Evolutionary conservation across 2,888 invertebrate species (phyloP), one percentile per base, ranked within the genome.

Genomic region (Idaea aversata): DNA sequence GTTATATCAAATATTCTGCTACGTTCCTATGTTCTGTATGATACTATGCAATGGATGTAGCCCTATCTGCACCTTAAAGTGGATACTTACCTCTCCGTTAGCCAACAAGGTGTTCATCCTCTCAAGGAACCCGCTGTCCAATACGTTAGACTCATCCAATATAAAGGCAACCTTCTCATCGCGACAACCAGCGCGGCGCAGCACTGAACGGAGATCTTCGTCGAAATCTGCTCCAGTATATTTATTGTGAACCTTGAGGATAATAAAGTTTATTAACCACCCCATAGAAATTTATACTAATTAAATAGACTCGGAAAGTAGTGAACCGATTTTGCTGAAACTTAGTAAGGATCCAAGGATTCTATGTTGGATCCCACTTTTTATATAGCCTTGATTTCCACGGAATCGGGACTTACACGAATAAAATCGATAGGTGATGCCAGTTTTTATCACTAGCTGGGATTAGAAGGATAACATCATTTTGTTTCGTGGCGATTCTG

Each of bases 131-230:
- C 99, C 98, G 34, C 99, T 99, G 93, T 99, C 99, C 63, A 99
- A 93, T 59, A 99, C 99, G 88, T 99, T 99, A 0, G 99, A 99
- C 88, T 99, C 99, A 87, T 99, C 99, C 85, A 99, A 94, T 80
- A 99, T 99, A 86, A 99, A 99, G 62, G 98, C 98, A 69, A 99
- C 99, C 90, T 99, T 99, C 88, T 99, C 99, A 86, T 98, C 98
- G 88, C 98, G 97, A 81, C 98, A 98, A 25, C 97, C 97, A 35
- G 97, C 96, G 63, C 98, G 95, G 47, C 98, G 94, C 67, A 98
- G 88, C 35, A 98, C 97, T 58, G 96, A 95, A 70, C 99, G 95
- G 71, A 99, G 93, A 89, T 99, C 99, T 88, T 99, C 99, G 90
- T 99, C 99, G 87, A 99, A 99, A 91, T 99, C 99, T 78, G 97